Base-by-base conservation (phyloP, 2,888 invertebrate genomes). In the Melikaiella ostensackeni region DNA sequence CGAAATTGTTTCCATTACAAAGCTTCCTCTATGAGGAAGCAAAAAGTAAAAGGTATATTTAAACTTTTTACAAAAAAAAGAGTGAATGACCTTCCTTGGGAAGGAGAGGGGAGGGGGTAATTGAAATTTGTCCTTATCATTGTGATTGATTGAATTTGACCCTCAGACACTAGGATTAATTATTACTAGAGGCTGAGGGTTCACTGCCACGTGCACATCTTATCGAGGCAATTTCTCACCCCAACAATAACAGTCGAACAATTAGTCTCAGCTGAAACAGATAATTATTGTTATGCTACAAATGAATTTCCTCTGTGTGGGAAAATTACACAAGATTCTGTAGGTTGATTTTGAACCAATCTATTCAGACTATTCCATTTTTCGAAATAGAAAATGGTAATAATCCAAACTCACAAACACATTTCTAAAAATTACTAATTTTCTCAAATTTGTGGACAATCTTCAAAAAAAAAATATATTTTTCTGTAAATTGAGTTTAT, bases 131-230 rank as follows among this genome's bases (percentile, higher is more conserved):
- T 33, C 62, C 62, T 62, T 62, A 62, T 19, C 33, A 62, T 33
- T n/a, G 19, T 62, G 33, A 62, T 33, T 62, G 62, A 62, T 62
- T 62, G 62, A 62, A 62, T 62, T 62, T 62, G 27, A 62, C 62
- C 62, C 62, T 8, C 30, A 62, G 33, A 30, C 9, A 62, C 62
- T 62, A 33, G 33, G 62, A 62, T 62, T 62, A 62, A 62, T 62
- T 62, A 62, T 62, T 62, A 62, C 30, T n/a, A 8, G 16, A 33
- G 27, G 19, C 11, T 30, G 9, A n/a, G 62, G 62, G 62, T n/a
- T 33, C 33, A 62, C 30, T 62, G 62, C 33, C 62, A 62, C 33
- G 62, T 62, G 33, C 9, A 30, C 62, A 9, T 62, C 62, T 62
- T 62, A 62, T 33, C 62, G n/a, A 19, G n/a, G 27, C 33, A 62